Base-by-base conservation (phyloP, 2,888 invertebrate genomes). In the Antitype chi region DNA sequence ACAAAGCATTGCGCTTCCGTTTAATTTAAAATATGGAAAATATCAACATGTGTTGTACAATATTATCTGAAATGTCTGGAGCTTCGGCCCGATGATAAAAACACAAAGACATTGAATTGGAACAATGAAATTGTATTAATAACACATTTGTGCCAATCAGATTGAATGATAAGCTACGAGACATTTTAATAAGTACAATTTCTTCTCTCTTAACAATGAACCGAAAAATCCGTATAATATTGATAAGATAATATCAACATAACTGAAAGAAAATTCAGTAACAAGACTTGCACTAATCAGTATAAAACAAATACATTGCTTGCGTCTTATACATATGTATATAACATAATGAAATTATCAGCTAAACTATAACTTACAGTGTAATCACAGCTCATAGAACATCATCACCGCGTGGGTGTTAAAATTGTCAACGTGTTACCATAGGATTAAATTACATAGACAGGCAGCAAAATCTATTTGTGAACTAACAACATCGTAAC, bases 371-470 rank as follows among this genome's bases (percentile, higher is more conserved):
- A 52, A 66, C 17, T 55, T 52, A 38, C n/a, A 15, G n/a, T n/a
- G 47, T 71, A 64, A 71, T 64, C 57, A 53, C 23, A 57, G 23
- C n/a, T 57, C 32, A 52, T n/a, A 69, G 43, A 67, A 68, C 23
- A 25, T 38, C 32, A 59, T 49, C 17, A 23, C 13, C 11, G 49
- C 20, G 68, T 80, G 64, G 71, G 82, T 53, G 69, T 70, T 23
- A 23, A 67, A 69, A 62, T 76, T 64, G 53, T 81, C 47, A 71
- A 53, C 49, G 63, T 23, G 63, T 23, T 74, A 69, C 80, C 49
- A 62, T 53, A 73, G 66, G 52, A 79, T 80, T 66, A 64, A 52
- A 74, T 84, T 80, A 80, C 68, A 53, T 32, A 28, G 17, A 43
- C 62, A 73, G 17, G 66, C 66, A 60, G 57, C 57, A 25, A 62